Evolutionary conservation across 2,888 invertebrate species (phyloP), one percentile per base, ranked within the genome.

Genomic region (Neocrepidodera transversa): DNA sequence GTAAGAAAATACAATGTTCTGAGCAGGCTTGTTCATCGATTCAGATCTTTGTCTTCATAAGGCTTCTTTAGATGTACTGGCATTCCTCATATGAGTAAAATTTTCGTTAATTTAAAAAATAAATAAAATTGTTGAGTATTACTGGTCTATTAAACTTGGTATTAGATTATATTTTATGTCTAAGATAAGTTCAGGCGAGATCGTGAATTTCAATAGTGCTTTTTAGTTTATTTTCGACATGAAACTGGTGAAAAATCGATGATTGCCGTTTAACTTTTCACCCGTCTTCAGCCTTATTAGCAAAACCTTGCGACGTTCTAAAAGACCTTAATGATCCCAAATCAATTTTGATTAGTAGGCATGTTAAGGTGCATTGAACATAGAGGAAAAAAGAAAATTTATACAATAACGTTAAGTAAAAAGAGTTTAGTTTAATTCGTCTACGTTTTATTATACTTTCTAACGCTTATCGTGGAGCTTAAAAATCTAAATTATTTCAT

Each of bases 131-230:
- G n/a, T n/a, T n/a, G n/a, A n/a, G n/a, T n/a, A n/a, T n/a, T n/a
- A n/a, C n/a, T n/a, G n/a, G n/a, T n/a, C 20, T 49, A 50, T 28
- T 38, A 26, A 23, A 26, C 23, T 45, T 32, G 55, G 36, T 49
- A 18, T 43, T 38, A 36, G 42, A 58, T 18, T 30, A 35, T 48
- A 48, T 45, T 50, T 42, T 32, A 50, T 23, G 42, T 38, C 40
- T 52, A 23, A 52, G 50, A 48, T 40, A 47, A 42, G 48, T 14
- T 18, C n/a, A 26, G 4, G 36, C 38, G 13, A 36, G 35, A 28
- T 26, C 47, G 30, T 55, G 36, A 51, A 55, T 55, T 32, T 26
- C 38, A 59, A 40, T 42, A 51, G 49, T 49, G 20, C 23, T 23
- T 23, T 49, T 36, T 49, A 17, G 18, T 18, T 32, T 35, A 36